Evolutionary conservation across 2,113 vertebrate genomes (phyloP).

Genomic region (Esox niger): DNA sequence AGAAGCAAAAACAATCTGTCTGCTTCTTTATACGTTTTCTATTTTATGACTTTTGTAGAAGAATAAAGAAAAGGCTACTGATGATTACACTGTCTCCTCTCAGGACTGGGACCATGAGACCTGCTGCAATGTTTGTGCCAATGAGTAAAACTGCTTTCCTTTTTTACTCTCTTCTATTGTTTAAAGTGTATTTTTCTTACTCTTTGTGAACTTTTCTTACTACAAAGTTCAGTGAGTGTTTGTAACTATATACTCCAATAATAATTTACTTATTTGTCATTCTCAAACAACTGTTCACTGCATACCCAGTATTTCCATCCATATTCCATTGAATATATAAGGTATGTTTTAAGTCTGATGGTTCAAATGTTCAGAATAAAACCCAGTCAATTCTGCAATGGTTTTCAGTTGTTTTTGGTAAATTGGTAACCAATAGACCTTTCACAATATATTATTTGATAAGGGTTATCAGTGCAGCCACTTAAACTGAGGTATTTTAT

Average conservation of each 20-base stretch:
- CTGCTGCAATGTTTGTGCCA: conserved; percentile 62
- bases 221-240: conserved; percentile 14
- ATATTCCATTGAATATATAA: background rate
- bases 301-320: background rate
- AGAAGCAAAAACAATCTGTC: background rate
- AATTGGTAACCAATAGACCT: background rate
- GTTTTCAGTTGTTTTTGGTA: background rate
- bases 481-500: conserved; percentile 12
- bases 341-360: background rate
- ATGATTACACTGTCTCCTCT: conserved; percentile 46
- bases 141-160: conserved; percentile 58
- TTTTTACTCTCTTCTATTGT: conserved; percentile 64
- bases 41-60: conserved; percentile 41
- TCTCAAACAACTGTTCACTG: conserved; percentile 6
- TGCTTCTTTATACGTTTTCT: conserved; percentile 28
- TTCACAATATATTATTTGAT: background rate
- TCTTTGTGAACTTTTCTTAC: conserved; percentile 41
- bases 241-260: conserved; percentile 6
- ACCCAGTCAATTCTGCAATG: conserved; percentile 21
- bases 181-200: conserved; percentile 67
- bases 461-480: conserved; percentile 15
- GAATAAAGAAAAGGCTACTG: conserved; percentile 59
- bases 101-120: conserved; percentile 49
- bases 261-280: conserved; percentile 25
- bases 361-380: conserved; percentile 37